phyloP scores from a whole-genome alignment of 2,113 vertebrate genomes.

The Bubalus kerabau region DNA sequence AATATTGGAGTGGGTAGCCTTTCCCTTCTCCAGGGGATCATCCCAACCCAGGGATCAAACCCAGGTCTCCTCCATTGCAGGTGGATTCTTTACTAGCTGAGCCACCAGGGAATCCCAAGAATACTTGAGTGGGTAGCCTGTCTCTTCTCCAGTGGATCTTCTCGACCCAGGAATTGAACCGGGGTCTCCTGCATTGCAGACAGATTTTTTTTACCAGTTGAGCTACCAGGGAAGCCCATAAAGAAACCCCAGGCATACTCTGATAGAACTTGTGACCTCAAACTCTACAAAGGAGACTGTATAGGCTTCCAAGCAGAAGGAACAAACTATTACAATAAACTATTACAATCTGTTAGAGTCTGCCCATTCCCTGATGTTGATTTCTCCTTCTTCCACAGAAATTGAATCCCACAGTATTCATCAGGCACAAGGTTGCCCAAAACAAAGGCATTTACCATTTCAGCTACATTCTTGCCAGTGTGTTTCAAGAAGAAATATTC shows the following conservation, averaged over 20 bases:
- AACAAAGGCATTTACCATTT: background rate
- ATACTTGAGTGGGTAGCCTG: background rate
- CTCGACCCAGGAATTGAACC: rapidly evolving
- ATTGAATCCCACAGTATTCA: background rate
- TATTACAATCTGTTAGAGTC: background rate
- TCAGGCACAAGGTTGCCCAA: background rate
- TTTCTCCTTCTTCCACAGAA: background rate
- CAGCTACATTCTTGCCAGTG: background rate
- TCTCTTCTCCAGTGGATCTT: background rate
- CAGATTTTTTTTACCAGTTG: background rate
- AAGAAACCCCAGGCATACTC: background rate
- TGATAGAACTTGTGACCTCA: background rate
- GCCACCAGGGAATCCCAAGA: background rate
- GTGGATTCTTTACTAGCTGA: background rate
- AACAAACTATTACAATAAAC: background rate
- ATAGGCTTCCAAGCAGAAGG: background rate
- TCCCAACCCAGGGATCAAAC: background rate
- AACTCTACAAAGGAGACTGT: background rate
- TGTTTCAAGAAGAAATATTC: background rate
- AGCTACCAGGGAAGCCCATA: background rate
- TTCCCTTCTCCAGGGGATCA: background rate
- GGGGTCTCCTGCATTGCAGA: background rate
- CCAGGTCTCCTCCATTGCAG: background rate
- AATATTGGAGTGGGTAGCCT: background rate
- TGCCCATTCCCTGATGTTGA: background rate